Evolutionary conservation across 2,888 invertebrate genomes (phyloP), one percentile per base, ranked within the genome.

Genomic region (Ennomos erosarius): DNA sequence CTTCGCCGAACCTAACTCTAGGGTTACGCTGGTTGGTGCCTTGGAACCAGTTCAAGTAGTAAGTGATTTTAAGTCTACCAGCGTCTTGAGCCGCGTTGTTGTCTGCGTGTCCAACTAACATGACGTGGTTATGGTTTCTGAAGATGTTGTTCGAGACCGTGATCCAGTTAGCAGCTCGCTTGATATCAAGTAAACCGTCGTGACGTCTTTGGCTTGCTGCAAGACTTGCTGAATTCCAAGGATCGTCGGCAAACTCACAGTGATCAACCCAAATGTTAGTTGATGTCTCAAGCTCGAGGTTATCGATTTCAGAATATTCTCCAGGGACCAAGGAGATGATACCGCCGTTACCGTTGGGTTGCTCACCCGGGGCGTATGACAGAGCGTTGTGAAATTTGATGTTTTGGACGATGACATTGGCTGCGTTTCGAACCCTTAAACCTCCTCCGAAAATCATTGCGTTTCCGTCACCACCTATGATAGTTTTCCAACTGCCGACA

Each of bases 181-280:
- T 60, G 11, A 68, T 59, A 26, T 64, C 64, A 12, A 68, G 33
- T 35, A 59, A 43, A 37, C 68, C 65, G 38, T 68, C 64, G 50
- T 68, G 68, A 43, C 68, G 58, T n/a, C 65, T 62, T 13, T 3
- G 12, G 16, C 35, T 35, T 0, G 11, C 55, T 1, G 54, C 39
- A 0, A 12, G 16, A 8, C 2, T 9, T 16, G 9, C n/a, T n/a
- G 55, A 9, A 16, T 47, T 45, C 65, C 68, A 68, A 1, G 64
- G 65, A 13, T 68, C 68, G 10, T 68, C 65, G 13, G 65, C 49
- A 9, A 68, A 62, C 35, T 68, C 65, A 16, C 62, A 62, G 37
- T 61, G 62, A 43, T 64, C 37, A 4, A 58, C 10, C 52, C 51
- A 55, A 1, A 59, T 10, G 11, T 54, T 16, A 16, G 1, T 16